Evolutionary conservation across 1,140 invertebrate genomes (phyloP), one percentile per base, ranked within the genome.

Genomic region (Vollenhovia emeryi): DNA sequence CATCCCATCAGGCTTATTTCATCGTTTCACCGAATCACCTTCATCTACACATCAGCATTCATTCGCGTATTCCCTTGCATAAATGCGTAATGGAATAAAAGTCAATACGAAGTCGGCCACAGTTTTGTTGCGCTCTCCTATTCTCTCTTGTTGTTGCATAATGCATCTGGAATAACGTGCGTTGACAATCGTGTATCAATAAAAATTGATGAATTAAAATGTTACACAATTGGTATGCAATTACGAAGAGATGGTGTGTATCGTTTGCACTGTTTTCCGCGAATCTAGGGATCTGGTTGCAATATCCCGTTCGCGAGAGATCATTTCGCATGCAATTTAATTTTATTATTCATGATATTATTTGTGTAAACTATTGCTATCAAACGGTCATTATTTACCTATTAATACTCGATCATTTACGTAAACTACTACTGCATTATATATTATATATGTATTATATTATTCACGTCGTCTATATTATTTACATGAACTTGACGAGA

Each of bases 31-130:
- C 36, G 4, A 55, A 21, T 33, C 50, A 18, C 11, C 33, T n/a
- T 68, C 21, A 8, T 55, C 50, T 57, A 43, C 7, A 33, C n/a
- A 82, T 82, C 50, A 45, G 18, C 13, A 30, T 57, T 71, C 78
- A 57, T 68, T 50, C 45, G 15, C 24, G 24, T 68, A n/a, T 66
- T 21, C 40, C 5, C 33, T n/a, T 48, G 11, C 21, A 48, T 33
- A 79, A 68, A 52, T 24, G 24, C 30, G 1, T 52, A 52, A 66
- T 71, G 24, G 8, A 71, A 71, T 57, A 71, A 80, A 43, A 71
- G 36, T 66, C 43, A 2, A 50, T 66, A 27, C 1, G 15, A 36
- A 50, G 5, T 24, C 13, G 13, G 36, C 13, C 50, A 36, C 30
- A 66, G 18, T 2, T 66, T 33, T 21, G 48, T 66, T 79, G 24